These are phyloP conservation scores for Glaucomys volans DNA, from an alignment of 2,113 vertebrate genomes.

Conservation along the genomic window DNA sequence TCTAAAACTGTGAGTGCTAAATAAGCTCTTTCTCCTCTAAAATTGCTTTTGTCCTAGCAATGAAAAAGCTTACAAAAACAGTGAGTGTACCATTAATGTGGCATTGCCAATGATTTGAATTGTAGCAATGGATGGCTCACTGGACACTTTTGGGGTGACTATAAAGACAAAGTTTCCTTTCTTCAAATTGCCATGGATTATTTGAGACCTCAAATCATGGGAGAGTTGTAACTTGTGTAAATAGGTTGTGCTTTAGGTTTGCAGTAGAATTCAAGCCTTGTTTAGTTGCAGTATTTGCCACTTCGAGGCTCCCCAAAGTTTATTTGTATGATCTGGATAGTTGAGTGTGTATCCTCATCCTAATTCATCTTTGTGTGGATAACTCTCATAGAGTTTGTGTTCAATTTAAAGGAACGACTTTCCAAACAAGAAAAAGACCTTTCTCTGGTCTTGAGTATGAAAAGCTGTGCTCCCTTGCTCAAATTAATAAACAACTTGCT, in stretches of 20 bases:
- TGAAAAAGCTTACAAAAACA: no score
- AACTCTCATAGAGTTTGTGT: neutral
- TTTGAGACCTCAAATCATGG: neutral
- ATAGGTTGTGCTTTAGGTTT: neutral
- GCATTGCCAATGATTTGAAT: neutral
- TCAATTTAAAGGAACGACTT: neutral
- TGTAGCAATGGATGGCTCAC: neutral
- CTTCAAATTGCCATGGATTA: neutral
- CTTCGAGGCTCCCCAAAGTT: neutral
- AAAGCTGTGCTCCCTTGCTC: neutral
- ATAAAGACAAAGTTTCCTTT: neutral
- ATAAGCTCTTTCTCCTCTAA: no score
- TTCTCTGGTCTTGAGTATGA: slow-evolving; percentile 12
- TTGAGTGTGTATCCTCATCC: neutral
- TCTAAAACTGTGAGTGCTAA: no score
- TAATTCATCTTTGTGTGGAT: neutral
- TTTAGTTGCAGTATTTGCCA: neutral
- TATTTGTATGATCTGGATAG: neutral
- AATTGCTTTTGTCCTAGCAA: no score
- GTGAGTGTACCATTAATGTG: neutral
- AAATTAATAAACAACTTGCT: neutral
- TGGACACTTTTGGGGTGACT: neutral
- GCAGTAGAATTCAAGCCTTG: neutral
- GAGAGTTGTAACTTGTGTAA: neutral
- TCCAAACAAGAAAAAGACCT: neutral